Percentiles rank a stretch among this genome's conserved stretches.
Evolutionary conservation across 2,113 vertebrate species (phyloP).

Genomic region (Macaca fascicularis): DNA sequence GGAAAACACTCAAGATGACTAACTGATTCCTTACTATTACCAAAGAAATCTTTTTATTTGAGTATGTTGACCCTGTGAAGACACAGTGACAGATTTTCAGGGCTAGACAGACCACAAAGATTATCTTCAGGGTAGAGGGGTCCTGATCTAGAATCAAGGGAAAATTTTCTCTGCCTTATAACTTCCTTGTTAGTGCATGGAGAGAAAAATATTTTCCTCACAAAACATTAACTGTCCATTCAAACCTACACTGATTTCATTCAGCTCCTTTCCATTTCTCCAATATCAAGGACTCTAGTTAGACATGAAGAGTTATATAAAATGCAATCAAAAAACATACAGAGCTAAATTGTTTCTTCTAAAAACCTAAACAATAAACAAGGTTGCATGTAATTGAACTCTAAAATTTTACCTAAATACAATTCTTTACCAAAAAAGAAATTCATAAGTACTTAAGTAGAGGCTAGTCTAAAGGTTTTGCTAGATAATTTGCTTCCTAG

Average conservation of each 20-base stretch:
- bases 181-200: background rate
- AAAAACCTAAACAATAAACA: slow-evolving; percentile 16
- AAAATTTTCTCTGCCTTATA: background rate
- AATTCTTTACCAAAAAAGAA: background rate
- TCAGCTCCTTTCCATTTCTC: background rate
- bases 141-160: background rate
- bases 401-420: background rate
- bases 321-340: background rate
- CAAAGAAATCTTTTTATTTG: background rate
- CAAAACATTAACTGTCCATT: background rate
- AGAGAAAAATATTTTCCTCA: background rate
- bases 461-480: background rate
- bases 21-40: background rate
- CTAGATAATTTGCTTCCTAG: background rate
- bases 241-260: background rate
- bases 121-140: background rate
- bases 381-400: background rate
- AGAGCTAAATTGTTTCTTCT: background rate
- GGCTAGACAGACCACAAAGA: background rate
- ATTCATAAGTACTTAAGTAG: background rate
- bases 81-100: background rate
- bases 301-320: background rate
- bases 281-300: background rate
- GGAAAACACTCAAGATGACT: background rate
- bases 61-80: background rate